phyloP scores from a whole-genome alignment of 2,113 vertebrate genomes.

The Rhinoptilus africanus region DNA sequence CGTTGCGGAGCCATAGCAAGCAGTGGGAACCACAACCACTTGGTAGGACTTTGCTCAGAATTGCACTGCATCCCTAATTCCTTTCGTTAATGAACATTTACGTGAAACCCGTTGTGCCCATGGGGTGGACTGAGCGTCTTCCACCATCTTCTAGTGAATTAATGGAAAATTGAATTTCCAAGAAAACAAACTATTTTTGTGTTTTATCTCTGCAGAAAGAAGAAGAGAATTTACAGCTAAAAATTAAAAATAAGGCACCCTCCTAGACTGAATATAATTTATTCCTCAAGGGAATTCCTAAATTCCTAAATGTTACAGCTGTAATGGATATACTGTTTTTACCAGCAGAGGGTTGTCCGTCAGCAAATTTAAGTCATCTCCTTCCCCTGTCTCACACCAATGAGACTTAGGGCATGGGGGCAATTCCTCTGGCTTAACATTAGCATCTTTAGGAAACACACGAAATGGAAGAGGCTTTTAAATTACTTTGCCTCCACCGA shows the following conservation, averaged over 20 bases:
- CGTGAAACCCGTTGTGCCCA: neutral
- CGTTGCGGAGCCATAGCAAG: rapidly evolving
- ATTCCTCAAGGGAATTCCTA: neutral
- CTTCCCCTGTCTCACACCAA: neutral
- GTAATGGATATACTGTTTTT: neutral
- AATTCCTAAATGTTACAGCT: neutral
- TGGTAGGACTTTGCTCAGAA: neutral
- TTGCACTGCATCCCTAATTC: neutral
- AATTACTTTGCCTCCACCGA: neutral
- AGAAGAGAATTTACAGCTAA: neutral
- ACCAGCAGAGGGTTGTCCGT: neutral
- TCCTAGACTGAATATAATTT: neutral
- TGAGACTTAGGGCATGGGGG: neutral
- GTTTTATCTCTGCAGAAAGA: neutral
- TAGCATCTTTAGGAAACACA: neutral
- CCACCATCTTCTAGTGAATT: neutral
- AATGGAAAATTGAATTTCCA: neutral
- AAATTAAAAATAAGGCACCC: neutral
- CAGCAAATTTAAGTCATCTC: neutral
- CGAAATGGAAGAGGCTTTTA: neutral
- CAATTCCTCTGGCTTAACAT: neutral
- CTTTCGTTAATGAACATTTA: neutral
- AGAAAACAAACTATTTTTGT: neutral
- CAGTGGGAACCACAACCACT: neutral
- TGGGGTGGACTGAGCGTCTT: neutral